phyloP scores from a whole-genome alignment of 2,113 vertebrate species.

The Setophaga kirtlandii region DNA sequence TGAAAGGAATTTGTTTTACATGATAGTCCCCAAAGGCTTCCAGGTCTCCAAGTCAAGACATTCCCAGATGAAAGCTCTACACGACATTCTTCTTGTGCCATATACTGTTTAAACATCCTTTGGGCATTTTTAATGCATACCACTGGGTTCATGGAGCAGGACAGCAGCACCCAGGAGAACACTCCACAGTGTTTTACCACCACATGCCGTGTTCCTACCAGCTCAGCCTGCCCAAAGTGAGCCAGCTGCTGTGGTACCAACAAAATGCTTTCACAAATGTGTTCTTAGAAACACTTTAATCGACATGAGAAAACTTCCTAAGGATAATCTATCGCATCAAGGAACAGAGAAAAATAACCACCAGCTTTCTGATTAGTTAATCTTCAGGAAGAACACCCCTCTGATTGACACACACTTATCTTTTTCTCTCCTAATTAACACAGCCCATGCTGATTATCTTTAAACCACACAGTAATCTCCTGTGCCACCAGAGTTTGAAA shows the following conservation, averaged over 20 bases:
- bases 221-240: not conserved
- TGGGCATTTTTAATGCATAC: not conserved
- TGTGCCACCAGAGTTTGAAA: not conserved
- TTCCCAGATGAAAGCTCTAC: conserved; percentile 32
- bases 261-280: not conserved
- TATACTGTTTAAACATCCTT: conserved; percentile 9
- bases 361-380: not conserved
- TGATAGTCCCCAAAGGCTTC: conserved; percentile 42
- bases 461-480: not conserved
- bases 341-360: not conserved
- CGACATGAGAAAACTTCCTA: not conserved
- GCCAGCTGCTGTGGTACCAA: not conserved
- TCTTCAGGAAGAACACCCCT: not conserved
- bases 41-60: conserved; percentile 53
- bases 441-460: not conserved
- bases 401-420: not conserved
- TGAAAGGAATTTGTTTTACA: conserved; percentile 51
- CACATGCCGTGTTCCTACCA: not conserved
- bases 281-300: not conserved
- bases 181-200: not conserved
- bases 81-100: not conserved
- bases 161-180: not conserved
- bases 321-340: not conserved
- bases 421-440: not conserved
- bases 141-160: not conserved